Conservation (phyloP, 2,888 invertebrate genomes). For the Willowsia nigromaculata region DNA sequence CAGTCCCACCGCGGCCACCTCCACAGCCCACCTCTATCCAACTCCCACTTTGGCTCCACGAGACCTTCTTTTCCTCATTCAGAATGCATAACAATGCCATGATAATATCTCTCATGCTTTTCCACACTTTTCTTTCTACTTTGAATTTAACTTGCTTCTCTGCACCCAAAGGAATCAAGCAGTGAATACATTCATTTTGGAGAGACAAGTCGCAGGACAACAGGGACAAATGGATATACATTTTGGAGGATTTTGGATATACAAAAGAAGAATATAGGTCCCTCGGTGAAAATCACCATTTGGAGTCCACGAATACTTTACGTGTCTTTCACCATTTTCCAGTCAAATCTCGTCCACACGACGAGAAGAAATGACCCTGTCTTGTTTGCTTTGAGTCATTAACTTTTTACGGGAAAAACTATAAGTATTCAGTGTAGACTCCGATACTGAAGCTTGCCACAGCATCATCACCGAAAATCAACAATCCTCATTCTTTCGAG, state of each 20-base stretch:
- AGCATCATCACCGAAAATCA: neutral
- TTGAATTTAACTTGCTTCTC: neutral
- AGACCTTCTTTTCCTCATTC: conserved; percentile 33
- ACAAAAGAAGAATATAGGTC: conserved; percentile 13
- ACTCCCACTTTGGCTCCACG: neutral
- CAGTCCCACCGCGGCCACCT: conserved; percentile 31
- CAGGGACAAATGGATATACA: neutral
- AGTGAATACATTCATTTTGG: neutral
- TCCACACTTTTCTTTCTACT: neutral
- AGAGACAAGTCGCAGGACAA: neutral
- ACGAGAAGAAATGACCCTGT: neutral
- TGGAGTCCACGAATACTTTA: neutral
- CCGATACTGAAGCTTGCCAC: neutral
- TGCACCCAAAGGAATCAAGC: neutral
- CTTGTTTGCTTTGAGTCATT: conserved; percentile 36
- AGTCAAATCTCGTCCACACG: conserved; percentile 24
- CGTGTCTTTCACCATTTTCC: neutral
- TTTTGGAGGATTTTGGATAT: neutral
- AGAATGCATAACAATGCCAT: conserved; percentile 52
- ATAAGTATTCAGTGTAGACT: neutral
- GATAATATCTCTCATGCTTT: conserved; percentile 51
- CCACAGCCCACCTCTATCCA: conserved; percentile 21
- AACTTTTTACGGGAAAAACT: conserved; percentile 3
- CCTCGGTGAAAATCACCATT: conserved; percentile 33
- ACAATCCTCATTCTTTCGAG: neutral